phyloP scores from a whole-genome alignment of 92 coral and sea anemone species.

The Montipora capitata region DNA sequence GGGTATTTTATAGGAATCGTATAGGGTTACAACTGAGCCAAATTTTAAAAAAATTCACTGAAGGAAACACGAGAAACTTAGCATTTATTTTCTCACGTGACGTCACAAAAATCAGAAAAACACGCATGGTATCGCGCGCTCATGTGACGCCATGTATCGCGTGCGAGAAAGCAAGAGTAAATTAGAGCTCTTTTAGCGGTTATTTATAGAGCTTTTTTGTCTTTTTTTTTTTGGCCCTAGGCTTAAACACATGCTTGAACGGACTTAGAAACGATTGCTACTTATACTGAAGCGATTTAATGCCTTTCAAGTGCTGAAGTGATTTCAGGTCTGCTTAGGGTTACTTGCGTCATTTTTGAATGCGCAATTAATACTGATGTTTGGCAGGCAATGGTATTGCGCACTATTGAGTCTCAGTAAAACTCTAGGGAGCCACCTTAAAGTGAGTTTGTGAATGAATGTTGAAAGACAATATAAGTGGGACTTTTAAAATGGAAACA shows the following conservation, averaged over 20 bases:
- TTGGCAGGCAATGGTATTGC: not conserved
- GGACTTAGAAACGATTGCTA: slow-evolving; percentile 19
- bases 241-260: slow-evolving; percentile 3
- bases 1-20: no score
- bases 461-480: no score
- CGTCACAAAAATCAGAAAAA: slow-evolving; percentile 1
- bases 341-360: slow-evolving; percentile 13
- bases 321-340: not conserved
- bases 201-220: not conserved
- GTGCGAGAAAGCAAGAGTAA: not conserved
- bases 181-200: not conserved
- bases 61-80: not conserved
- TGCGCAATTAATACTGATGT: not conserved
- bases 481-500: no score
- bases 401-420: slow-evolving; percentile 8
- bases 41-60: no score
- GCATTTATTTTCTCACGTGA: not conserved
- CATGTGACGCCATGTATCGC: not conserved
- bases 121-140: not conserved
- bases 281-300: slow-evolving; percentile 14
- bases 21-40: no score
- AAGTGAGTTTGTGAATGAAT: no score
- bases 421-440: not conserved
- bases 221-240: not conserved
- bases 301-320: slow-evolving; percentile 7